These are phyloP conservation scores for Parapsyche elsis DNA, from an alignment of 1,140 invertebrate genomes.

Conservation along the genomic window DNA sequence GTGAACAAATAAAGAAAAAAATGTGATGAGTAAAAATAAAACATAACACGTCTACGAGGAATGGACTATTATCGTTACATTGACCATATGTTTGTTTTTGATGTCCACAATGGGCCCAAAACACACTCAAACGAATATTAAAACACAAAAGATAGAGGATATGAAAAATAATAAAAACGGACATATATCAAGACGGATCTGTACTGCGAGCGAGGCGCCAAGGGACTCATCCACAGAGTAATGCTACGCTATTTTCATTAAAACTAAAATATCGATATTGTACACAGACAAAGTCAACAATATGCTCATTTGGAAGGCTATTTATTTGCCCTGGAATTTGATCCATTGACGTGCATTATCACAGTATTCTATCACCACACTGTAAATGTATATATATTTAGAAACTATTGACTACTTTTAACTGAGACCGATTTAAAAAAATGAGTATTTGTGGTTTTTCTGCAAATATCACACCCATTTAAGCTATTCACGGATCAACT, in stretches of 20 bases:
- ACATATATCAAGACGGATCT: constrained; percentile 48
- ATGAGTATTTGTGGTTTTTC: no score
- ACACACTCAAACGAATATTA: constrained; percentile 32
- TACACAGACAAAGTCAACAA: no score
- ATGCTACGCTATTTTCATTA: constrained; percentile 1
- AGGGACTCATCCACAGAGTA: constrained; percentile 19
- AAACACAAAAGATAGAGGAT: constrained; percentile 39
- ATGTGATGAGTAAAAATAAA: background rate
- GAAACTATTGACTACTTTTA: no score
- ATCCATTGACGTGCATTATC: no score
- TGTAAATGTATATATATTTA: no score
- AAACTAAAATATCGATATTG: no score
- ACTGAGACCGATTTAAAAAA: no score
- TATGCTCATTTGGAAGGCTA: no score
- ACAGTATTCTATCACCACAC: no score
- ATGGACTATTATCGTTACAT: constrained; percentile 25
- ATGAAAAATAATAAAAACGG: constrained; percentile 46
- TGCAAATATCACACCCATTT: no score
- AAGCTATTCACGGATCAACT: no score
- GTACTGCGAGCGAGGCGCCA: constrained; percentile 37
- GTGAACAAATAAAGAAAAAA: constrained; percentile 29
- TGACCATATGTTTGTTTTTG: constrained; percentile 40
- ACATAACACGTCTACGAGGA: background rate
- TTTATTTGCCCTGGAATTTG: no score
- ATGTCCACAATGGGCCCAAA: constrained; percentile 19